Conservation (phyloP, 1,140 invertebrate genomes). For the Zaprionus camerounensis region DNA sequence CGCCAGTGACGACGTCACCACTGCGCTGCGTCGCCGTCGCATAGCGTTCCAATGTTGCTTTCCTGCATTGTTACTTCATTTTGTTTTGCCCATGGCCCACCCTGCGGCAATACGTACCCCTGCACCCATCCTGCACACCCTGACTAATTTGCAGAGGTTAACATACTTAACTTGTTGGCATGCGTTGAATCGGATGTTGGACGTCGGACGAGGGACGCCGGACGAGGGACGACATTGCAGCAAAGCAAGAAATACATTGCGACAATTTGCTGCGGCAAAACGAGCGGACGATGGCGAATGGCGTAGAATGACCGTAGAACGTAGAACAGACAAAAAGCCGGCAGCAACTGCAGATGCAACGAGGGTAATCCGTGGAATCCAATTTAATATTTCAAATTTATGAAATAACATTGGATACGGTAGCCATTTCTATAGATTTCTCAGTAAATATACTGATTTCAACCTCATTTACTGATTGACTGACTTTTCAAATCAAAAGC, state of each 20-base stretch:
- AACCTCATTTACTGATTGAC: too few species aligned
- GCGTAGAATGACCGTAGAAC: slow-evolving; percentile 30
- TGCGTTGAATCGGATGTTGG: slow-evolving; percentile 66
- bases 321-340: slow-evolving; percentile 7
- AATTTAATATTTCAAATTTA: background rate
- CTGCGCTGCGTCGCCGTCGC: slow-evolving; percentile 31
- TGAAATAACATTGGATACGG: background rate
- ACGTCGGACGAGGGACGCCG: background rate
- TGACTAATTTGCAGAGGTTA: slow-evolving; percentile 80
- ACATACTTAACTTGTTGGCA: slow-evolving; percentile 81
- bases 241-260: slow-evolving; percentile 62
- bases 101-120: background rate
- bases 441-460: too few species aligned
- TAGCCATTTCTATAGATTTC: too few species aligned
- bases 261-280: slow-evolving; percentile 77
- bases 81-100: slow-evolving; percentile 25
- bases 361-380: slow-evolving; percentile 2
- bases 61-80: slow-evolving; percentile 80
- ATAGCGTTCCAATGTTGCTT: slow-evolving; percentile 61
- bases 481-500: too few species aligned
- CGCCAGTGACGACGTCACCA: slow-evolving; percentile 54
- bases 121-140: slow-evolving; percentile 45
- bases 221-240: slow-evolving; percentile 46
- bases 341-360: background rate
- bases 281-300: slow-evolving; percentile 43